Base-by-base conservation (phyloP, 2,797 vertebrate genomes). In the Pseudopleuronectes americanus region DNA sequence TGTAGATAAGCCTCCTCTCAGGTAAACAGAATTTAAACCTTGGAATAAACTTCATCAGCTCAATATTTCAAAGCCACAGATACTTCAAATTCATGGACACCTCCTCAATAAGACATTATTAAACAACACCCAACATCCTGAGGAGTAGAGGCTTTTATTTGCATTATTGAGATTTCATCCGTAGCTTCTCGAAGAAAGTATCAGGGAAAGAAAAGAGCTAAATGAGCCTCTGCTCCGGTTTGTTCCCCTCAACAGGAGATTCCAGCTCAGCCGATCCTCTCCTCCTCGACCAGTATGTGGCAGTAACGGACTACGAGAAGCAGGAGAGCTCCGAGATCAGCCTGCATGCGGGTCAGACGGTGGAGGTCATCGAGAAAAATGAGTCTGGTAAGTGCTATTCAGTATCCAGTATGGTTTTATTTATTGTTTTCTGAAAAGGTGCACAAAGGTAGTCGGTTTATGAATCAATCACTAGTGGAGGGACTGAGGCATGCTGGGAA, bases 281-380 rank as follows among this genome's bases (percentile, higher is more conserved):
- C 87, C 91, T 98, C 65, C 93, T 99, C 59, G 98, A 99, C 87
- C 98, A 99, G 91, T 99, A 97, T 38, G 96, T 99, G 85, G 98
- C 97, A 48, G 98, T 97, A 68, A 97, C 97, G 0, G 90, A 97
- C 89, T 99, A 99, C 52, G 97, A 98, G 92, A 98, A 99, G 86
- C 97, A 99, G 93, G 97, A 99, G 91, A 98, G 97, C 92, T 97
- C 97, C 0, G 98, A 99, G 93, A 96, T 99, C 94, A 98, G 96
- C 90, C 94, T 99, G 79, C 92, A 93, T 1, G 96, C 96, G 80
- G 98, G 98, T 41, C 98, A 99, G 90, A 93, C 97, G 81, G 98
- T 99, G 90, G 98, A 99, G 82, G 97, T 99, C 92, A 99, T 99
- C 53, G 98, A 99, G 94, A 99, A 99, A 92, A 99, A 99, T 1